Conservation (phyloP, 2,797 vertebrate species). For the Ciconia nigra region DNA sequence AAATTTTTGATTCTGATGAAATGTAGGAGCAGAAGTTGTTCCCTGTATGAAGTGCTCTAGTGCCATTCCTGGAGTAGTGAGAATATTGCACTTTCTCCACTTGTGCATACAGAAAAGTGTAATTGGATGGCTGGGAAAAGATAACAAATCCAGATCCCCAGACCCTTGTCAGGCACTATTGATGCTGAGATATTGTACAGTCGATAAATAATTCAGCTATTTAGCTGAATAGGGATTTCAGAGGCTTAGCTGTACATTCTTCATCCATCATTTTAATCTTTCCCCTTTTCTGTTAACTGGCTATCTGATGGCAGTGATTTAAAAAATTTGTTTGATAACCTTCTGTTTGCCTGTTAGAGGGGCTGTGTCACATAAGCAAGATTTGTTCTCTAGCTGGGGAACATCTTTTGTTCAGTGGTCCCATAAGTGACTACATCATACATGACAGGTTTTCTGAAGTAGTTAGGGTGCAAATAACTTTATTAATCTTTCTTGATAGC, state of each 20-base stretch:
- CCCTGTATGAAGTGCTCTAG: not conserved
- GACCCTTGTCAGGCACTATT: not conserved
- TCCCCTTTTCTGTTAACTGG: not conserved
- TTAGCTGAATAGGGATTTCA: not conserved
- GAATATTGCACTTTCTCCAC: not conserved
- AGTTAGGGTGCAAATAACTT: not conserved
- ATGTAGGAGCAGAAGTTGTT: not conserved
- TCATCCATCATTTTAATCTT: conserved; percentile 6
- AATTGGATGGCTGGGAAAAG: not conserved
- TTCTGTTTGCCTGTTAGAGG: not conserved
- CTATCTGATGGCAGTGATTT: not conserved
- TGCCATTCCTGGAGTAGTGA: not conserved
- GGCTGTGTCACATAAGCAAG: not conserved
- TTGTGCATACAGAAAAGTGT: not conserved
- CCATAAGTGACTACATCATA: not conserved
- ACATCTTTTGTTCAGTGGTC: not conserved
- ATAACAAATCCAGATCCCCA: not conserved
- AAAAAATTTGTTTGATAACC: not conserved
- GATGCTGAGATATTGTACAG: not conserved
- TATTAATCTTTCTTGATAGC: conserved; percentile 24
- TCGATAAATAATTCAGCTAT: conserved; percentile 53
- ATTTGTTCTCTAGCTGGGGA: not conserved
- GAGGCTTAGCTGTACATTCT: not conserved
- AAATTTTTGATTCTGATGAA: not conserved
- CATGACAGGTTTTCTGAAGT: not conserved